These are phyloP conservation scores for Euphonia xanthogaster DNA, from an alignment of 2,797 vertebrate species.

Conservation along the genomic window DNA sequence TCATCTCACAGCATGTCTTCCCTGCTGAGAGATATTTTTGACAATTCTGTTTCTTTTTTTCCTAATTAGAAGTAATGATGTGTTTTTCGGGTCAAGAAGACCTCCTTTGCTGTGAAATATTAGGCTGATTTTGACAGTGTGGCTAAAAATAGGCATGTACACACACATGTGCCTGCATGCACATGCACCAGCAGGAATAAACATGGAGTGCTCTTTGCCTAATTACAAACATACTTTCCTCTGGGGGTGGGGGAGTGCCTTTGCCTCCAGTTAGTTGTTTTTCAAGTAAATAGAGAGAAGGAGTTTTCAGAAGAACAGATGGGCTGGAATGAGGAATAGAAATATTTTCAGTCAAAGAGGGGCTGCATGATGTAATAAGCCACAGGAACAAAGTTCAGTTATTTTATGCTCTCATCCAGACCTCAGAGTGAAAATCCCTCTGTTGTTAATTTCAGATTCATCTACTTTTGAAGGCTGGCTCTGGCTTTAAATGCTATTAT, in stretches of 20 bases:
- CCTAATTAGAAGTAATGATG: conserved; percentile 55
- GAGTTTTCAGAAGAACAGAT: conserved; percentile 58
- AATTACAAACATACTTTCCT: conserved; percentile 35
- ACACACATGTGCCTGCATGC: not conserved
- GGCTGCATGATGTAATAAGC: conserved; percentile 58
- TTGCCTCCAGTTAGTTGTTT: conserved; percentile 44
- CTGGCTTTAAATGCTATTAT: conserved; percentile 28
- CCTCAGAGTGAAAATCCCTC: conserved; percentile 45
- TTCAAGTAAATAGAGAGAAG: conserved; percentile 46
- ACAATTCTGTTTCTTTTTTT: conserved; percentile 23
- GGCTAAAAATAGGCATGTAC: conserved; percentile 32
- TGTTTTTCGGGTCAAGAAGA: conserved; percentile 2
- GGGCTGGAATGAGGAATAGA: conserved; percentile 60
- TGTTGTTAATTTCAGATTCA: conserved; percentile 54
- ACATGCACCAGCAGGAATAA: not conserved
- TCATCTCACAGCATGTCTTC: not conserved
- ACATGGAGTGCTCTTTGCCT: not conserved
- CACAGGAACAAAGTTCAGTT: conserved; percentile 66
- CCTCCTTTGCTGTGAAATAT: conserved; percentile 37
- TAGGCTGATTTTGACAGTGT: not conserved
- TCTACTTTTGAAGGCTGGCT: conserved; percentile 41
- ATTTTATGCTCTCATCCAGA: conserved; percentile 56
- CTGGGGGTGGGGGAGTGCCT: not conserved
- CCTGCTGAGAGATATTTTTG: conserved; percentile 16
- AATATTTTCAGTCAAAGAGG: conserved; percentile 63